These are phyloP conservation scores for Sparus aurata DNA, from an alignment of 2,797 vertebrate species.

Conservation along the genomic window DNA sequence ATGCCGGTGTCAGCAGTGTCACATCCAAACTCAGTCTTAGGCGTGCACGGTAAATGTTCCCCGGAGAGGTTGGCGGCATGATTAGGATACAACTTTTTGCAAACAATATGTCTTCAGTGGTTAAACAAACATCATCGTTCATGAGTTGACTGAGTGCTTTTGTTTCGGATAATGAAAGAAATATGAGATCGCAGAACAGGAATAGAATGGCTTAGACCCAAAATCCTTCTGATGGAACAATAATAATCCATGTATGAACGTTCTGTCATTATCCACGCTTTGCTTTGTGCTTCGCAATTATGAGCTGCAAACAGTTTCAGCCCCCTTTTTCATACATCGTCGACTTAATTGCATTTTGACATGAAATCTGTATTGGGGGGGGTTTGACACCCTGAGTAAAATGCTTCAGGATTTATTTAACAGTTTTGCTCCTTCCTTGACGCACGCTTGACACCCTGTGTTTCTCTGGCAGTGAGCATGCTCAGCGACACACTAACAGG, in stretches of 20 bases:
- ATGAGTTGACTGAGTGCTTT: conserved; percentile 1
- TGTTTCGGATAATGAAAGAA: not conserved
- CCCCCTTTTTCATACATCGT: not conserved
- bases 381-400: not conserved
- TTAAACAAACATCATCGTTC: conserved; percentile 2
- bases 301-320: not conserved
- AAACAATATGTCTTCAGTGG: not conserved
- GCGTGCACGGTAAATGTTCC: conserved; percentile 3
- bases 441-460: not conserved
- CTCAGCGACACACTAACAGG: conserved; percentile 37
- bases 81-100: not conserved
- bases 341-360: not conserved
- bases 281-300: not conserved
- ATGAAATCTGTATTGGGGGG: not conserved
- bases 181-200: not conserved
- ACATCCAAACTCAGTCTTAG: conserved; percentile 25
- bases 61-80: not conserved
- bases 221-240: conserved; percentile 6
- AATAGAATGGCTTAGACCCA: not conserved
- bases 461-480: conserved; percentile 6
- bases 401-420: not conserved
- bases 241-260: not conserved
- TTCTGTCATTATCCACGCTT: not conserved
- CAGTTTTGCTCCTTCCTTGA: not conserved
- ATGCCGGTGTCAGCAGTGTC: not conserved